Evolutionary conservation across 2,797 vertebrate species (phyloP).

Genomic region (Rhyacichthys aspro): DNA sequence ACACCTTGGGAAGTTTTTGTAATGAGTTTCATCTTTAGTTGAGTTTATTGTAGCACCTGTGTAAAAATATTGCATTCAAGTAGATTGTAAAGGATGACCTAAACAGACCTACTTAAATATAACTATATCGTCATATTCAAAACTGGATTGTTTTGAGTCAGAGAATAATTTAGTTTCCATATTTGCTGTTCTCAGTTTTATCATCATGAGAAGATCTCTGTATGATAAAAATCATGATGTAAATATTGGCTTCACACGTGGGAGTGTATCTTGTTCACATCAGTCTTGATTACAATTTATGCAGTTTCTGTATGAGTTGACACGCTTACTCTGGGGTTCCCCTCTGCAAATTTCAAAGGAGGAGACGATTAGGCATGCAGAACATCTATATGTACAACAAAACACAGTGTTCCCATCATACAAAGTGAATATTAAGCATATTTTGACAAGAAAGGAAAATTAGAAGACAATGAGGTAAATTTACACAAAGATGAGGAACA

Average conservation of each 20-base stretch:
- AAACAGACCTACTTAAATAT: too few species aligned
- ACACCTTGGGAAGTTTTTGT: slow-evolving; percentile 36
- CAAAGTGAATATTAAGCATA: background rate
- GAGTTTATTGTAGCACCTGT: slow-evolving; percentile 11
- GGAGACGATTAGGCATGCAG: slow-evolving; percentile 62
- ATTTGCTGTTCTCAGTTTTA: background rate
- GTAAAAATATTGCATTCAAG: background rate
- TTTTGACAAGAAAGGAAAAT: too few species aligned
- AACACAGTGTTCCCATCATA: slow-evolving; percentile 6
- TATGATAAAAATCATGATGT: slow-evolving; percentile 31
- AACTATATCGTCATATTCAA: too few species aligned
- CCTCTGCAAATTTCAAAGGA: slow-evolving; percentile 60
- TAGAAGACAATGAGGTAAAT: too few species aligned
- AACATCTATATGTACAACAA: slow-evolving; percentile 39
- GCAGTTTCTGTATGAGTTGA: slow-evolving; percentile 59
- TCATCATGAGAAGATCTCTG: slow-evolving; percentile 7
- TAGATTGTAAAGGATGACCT: too few species aligned
- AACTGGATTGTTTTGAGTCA: background rate
- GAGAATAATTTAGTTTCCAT: background rate
- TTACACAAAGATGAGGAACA: too few species aligned
- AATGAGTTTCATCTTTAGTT: slow-evolving; percentile 28
- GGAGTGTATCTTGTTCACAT: slow-evolving; percentile 61
- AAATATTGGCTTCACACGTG: slow-evolving; percentile 62
- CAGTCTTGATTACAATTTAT: slow-evolving; percentile 58
- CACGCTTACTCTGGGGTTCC: slow-evolving; percentile 45